Evolutionary conservation across 2,888 invertebrate species (phyloP), one percentile per base, ranked within the genome.

Genomic region (Zygothrica quintamaculata): DNA sequence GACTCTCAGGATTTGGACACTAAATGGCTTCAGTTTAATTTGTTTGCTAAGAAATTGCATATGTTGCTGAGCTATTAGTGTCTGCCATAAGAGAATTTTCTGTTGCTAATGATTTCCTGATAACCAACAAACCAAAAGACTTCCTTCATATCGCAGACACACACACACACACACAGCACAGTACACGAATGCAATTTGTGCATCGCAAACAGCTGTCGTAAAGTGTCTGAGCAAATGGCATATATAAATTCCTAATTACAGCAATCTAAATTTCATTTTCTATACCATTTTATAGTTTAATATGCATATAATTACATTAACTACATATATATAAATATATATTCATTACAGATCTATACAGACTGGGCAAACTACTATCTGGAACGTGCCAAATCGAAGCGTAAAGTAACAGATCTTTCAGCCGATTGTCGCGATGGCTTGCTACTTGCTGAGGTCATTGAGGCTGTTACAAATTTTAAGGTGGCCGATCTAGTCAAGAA

Each of bases 311-410:
- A n/a, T 3, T 0, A 4, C 11, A 1, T 7, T 12, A 40, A 65
- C 13, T 8, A 29, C n/a, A n/a, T n/a, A n/a, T n/a, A n/a, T n/a
- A 29, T 2, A 22, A 22, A 6, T 8, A 48, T 56, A 44, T n/a
- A 16, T 18, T 26, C 78, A 74, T 92, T 93, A 3, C 93, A 98
- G 98, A 98, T 98, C 89, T 98, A 98, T 92, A 98, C 98, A 56
- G 98, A 98, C 92, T 98, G 98, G 98, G 98, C 98, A 44, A 98
- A 98, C 92, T 98, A 98, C 90, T 98, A 98, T 91, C 92, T 98
- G 92, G 98, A 98, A 91, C 96, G 98, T 88, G 96, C 96, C 58
- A 94, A 96, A 74, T 96, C 96, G 77, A 96, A 97, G 82, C 94
- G 95, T 61, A 94, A 96, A 87, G 97, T 98, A 71, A 93, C 93